Conservation (phyloP, 2,888 invertebrate genomes). For the Rosalia funebris region DNA sequence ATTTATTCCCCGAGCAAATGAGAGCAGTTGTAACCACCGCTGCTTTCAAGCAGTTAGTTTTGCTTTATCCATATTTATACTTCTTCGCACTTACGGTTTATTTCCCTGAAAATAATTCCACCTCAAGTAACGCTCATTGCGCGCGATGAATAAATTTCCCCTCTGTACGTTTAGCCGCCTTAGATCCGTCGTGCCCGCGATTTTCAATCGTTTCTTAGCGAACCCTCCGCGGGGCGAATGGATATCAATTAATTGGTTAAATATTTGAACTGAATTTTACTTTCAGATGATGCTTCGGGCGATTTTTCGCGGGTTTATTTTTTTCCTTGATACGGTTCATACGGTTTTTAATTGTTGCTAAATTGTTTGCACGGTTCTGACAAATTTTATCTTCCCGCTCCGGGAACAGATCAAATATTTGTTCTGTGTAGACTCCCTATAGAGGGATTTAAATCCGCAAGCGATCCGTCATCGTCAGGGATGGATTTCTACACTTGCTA, state of each 20-base stretch:
- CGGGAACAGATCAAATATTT: not conserved
- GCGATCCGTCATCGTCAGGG: too few relatives aligned
- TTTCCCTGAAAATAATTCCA: not conserved
- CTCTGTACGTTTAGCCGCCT: not conserved
- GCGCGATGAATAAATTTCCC: constrained; percentile 12
- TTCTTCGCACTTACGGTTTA: too few relatives aligned
- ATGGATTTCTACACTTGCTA: too few relatives aligned
- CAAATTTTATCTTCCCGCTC: not conserved
- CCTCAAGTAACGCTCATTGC: not conserved
- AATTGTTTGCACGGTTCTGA: constrained; percentile 5
- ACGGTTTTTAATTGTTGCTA: constrained; percentile 13
- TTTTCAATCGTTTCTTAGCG: constrained; percentile 14
- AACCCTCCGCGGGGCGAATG: not conserved
- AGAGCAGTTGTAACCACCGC: too few relatives aligned
- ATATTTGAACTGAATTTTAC: constrained; percentile 22
- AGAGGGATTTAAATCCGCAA: not conserved
- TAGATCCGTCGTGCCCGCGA: not conserved
- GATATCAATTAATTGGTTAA: constrained; percentile 24
- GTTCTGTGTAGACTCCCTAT: not conserved
- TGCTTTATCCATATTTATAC: too few relatives aligned
- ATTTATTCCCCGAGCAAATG: too few relatives aligned
- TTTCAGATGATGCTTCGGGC: constrained; percentile 11
- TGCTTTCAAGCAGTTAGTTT: too few relatives aligned
- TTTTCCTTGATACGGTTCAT: not conserved
- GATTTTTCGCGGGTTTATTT: constrained; percentile 6